These are phyloP conservation scores for Chloebia gouldiae DNA, from an alignment of 2,113 vertebrate genomes.

Conservation along the genomic window DNA sequence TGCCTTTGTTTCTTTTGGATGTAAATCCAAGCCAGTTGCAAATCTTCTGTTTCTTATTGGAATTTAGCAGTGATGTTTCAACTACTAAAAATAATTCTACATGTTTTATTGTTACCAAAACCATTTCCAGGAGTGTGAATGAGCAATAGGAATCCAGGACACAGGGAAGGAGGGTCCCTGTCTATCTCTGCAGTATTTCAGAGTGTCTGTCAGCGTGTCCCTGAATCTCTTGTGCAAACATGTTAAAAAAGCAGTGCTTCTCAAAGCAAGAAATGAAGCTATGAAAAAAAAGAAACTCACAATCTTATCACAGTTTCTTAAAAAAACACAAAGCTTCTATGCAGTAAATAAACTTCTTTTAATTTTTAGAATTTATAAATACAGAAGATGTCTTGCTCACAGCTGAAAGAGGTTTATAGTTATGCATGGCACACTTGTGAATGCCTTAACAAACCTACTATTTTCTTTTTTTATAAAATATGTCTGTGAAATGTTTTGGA, in stretches of 20 bases:
- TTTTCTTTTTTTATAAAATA: background rate
- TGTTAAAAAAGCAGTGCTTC: background rate
- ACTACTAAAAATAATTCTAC: background rate
- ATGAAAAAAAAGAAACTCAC: background rate
- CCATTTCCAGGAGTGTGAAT: background rate
- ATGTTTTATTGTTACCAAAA: background rate
- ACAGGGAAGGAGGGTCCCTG: rapidly evolving
- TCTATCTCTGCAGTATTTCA: background rate
- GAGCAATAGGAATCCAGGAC: background rate
- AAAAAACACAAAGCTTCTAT: background rate
- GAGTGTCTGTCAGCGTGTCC: background rate
- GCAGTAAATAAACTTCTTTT: background rate
- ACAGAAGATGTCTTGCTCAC: background rate
- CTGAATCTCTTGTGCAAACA: background rate
- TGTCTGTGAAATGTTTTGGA: background rate
- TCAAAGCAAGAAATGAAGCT: background rate
- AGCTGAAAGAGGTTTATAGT: background rate
- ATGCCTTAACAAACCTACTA: background rate
- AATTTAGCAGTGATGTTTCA: background rate
- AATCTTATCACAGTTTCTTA: background rate
- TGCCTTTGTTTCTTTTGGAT: background rate
- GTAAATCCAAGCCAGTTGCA: background rate
- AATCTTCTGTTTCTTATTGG: background rate
- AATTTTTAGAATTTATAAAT: background rate
- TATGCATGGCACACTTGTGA: rapidly evolving